phyloP scores from a whole-genome alignment of 1,140 invertebrate species.

The Pogonus chalceus region DNA sequence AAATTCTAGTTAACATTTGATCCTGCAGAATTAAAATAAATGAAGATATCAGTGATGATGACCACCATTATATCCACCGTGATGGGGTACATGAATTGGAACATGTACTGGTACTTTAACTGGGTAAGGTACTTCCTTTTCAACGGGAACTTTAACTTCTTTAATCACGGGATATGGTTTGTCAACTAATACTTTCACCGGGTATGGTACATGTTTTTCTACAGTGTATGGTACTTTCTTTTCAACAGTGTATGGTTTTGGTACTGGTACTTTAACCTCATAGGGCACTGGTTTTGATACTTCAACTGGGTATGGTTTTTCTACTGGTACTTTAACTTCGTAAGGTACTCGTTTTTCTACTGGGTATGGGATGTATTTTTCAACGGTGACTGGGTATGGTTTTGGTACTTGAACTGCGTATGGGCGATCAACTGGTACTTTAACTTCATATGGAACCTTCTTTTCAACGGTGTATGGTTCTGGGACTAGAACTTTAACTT shows the following conservation, averaged over 20 bases:
- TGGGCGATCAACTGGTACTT: constrained; percentile 61
- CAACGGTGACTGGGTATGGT: constrained; percentile 63
- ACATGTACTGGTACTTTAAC: constrained; percentile 52
- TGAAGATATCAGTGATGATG: too few species aligned
- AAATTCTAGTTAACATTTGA: too few species aligned
- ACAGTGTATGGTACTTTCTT: constrained; percentile 55
- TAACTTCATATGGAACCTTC: constrained; percentile 63
- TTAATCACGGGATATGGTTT: constrained; percentile 67
- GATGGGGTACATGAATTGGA: constrained; percentile 34
- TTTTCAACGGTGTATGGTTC: constrained; percentile 62
- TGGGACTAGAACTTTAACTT: constrained; percentile 57
- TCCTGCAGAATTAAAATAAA: too few species aligned
- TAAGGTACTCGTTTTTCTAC: constrained; percentile 68
- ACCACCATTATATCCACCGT: constrained; percentile 14
- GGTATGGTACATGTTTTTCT: constrained; percentile 63
- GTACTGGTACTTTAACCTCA: constrained; percentile 61
- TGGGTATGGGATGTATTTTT: constrained; percentile 62
- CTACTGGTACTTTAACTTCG: constrained; percentile 62
- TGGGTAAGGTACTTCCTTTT: constrained; percentile 64
- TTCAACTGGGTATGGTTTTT: constrained; percentile 66
- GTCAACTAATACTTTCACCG: constrained; percentile 68
- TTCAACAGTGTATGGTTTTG: constrained; percentile 67
- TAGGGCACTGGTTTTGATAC: constrained; percentile 68
- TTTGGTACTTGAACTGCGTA: constrained; percentile 61
- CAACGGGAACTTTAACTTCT: constrained; percentile 57